Conservation (phyloP, 2,113 vertebrate species). For the Salvelinus fontinalis region DNA sequence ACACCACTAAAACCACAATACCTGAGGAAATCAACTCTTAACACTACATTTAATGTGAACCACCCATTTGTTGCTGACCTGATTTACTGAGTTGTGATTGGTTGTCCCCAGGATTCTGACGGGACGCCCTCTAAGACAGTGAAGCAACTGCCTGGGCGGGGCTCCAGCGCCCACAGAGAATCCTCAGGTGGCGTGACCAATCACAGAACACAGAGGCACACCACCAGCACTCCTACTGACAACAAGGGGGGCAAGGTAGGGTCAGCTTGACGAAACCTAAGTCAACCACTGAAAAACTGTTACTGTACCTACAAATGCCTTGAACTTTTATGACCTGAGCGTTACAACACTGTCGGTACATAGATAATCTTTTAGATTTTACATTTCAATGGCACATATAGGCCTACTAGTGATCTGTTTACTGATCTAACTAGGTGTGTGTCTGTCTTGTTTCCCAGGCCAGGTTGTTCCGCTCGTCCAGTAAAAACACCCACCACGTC, state of each 20-base stretch:
- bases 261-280: not conserved
- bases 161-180: conserved; percentile 79
- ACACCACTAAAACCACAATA: not conserved
- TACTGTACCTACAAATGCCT: not conserved
- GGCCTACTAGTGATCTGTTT: not conserved
- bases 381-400: no score
- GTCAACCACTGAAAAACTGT: not conserved
- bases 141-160: conserved; percentile 85
- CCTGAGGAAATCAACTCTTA: not conserved
- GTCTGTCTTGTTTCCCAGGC: conserved; percentile 70
- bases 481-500: conserved; percentile 86
- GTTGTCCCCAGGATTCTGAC: conserved; percentile 85
- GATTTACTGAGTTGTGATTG: not conserved
- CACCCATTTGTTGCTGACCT: no score
- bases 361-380: no score
- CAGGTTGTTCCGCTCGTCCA: conserved; percentile 82
- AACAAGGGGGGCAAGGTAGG: conserved; percentile 91
- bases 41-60: not conserved
- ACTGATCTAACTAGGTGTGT: not conserved
- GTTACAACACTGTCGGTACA: no score
- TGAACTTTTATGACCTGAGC: not conserved
- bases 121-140: conserved; percentile 94
- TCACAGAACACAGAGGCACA: conserved; percentile 71
- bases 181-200: conserved; percentile 67
- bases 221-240: conserved; percentile 61